Evolutionary conservation across 1,140 invertebrate genomes (phyloP), one percentile per base, ranked within the genome.

Genomic region (Planococcus citri): DNA sequence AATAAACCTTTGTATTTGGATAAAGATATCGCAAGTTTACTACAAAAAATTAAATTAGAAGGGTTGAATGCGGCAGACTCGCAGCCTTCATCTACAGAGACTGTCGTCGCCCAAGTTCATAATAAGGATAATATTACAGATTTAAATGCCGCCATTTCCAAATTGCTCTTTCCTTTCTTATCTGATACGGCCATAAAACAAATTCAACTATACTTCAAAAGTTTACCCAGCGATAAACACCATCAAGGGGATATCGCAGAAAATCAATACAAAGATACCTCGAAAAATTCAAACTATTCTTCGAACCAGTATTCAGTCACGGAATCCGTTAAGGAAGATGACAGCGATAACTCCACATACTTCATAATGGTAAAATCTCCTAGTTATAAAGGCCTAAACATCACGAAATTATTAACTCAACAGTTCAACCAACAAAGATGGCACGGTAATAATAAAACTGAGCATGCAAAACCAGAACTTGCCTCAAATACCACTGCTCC

Each of bases 331-430:
- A 25, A 64, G 10, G 60, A 64, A 24, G 60, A 25, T 14, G 60
- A 27, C 1, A 64, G 9, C 22, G 25, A 64, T 64, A 64, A 64
- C 20, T 25, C 60, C 3, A 64, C 60, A 4, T 64, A 64, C 17
- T 64, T 64, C 24, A 64, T 64, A 4, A 64, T 64, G 60, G 60
- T 64, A 2, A 64, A 64, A 27, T 64, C 60, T 2, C 25, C 60
- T 1, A 64, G 20, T 25, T 51, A 51, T 20, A 51, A 51, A 51
- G 21, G 22, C 9, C 10, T 25, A 24, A 64, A 64, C 24, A 9
- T 27, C 22, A 64, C 22, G 8, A 27, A 64, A 24, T 6, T 27
- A 14, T 10, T 27, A 27, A 64, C 60, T 10, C 60, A 24, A 20
- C 25, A 24, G 22, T 24, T 14, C 60, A 12, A 64, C 22, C 60